These are phyloP conservation scores for Dunckerocampus dactyliophorus DNA, from an alignment of 2,113 vertebrate genomes.

Conservation along the genomic window DNA sequence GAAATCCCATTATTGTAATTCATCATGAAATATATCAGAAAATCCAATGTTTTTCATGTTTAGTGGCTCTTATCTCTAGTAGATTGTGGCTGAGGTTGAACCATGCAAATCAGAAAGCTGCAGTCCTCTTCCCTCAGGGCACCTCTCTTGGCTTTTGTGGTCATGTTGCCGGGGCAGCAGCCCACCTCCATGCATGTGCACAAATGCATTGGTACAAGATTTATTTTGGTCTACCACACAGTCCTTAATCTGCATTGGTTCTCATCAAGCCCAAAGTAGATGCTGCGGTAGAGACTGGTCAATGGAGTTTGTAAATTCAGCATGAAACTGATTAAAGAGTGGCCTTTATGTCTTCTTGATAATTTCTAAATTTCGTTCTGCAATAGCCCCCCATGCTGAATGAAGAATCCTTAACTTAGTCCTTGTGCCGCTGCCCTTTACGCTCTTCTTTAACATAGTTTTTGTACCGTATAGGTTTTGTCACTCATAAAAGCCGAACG, in stretches of 20 bases:
- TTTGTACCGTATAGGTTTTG: conserved; percentile 50
- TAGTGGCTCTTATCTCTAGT: conserved; percentile 2
- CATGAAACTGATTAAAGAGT: background rate
- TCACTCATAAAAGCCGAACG: conserved; percentile 65
- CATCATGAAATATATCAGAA: background rate
- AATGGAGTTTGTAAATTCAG: conserved; percentile 21
- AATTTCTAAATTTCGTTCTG: conserved; percentile 8
- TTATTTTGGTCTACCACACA: conserved; percentile 14
- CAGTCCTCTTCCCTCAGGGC: conserved; percentile 42
- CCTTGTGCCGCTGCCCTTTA: conserved; percentile 20
- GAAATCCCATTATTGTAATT: background rate
- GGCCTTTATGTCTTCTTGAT: background rate
- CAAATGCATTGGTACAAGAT: conserved; percentile 26
- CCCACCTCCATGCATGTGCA: conserved; percentile 45
- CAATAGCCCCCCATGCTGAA: conserved; percentile 13
- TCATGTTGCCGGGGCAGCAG: conserved; percentile 40
- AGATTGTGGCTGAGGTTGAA: background rate
- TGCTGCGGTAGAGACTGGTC: conserved; percentile 1
- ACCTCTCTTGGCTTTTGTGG: conserved; percentile 27
- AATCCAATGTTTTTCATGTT: background rate
- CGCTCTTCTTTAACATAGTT: conserved; percentile 25
- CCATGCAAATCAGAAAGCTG: conserved; percentile 34
- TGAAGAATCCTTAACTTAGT: conserved; percentile 3
- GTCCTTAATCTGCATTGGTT: conserved; percentile 30
- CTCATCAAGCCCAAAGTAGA: conserved; percentile 20